Evolutionary conservation across 2,113 vertebrate genomes (phyloP), one percentile per base, ranked within the genome.

Genomic region (Apodemus sylvaticus): DNA sequence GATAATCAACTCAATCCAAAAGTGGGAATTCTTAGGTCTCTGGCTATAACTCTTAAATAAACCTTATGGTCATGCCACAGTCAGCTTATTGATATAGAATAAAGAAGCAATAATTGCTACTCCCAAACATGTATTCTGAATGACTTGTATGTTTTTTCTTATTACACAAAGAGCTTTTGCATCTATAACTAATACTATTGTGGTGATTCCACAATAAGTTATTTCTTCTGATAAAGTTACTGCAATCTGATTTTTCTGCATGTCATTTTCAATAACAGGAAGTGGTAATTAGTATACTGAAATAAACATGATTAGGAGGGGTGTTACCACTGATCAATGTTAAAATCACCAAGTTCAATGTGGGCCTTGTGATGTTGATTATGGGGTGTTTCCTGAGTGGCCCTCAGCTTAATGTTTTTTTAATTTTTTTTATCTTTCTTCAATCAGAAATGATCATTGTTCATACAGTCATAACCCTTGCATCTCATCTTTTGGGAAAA

Each of bases 1-100:
- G 74, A 31, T 70, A 92, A 92, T 92, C 31, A 94, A 6, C 31
- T 88, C 53, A 82, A 4, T 55, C 66, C 71, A 97, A 94, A 29
- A 78, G 51, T 88, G 12, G 31, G 53, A 79, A 45, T 87, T 45
- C 16, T 64, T 83, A 85, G 31, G 36, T 94, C 31, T 76, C 87
- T 82, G 48, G 42, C 70, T 70, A 7, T 31, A 71, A 20, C 6
- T 89, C 48, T 45, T 51, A 64, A 93, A 36, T 88, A 90, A 94
- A 81, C 70, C 70, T 60, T 14, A 60, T 39, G 58, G n/a, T 22
- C 39, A 53, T 2, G 5, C 11, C 7, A 87, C 2, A 36, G 5
- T 66, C 17, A 53, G 42, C 20, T 90, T 73, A 45, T 83, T 71
- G 42, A 55, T 87, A 78, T n/a, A 89, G 79, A 77, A 94, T 89